Percentiles rank a stretch among this genome's conserved stretches.
phyloP scores from a whole-genome alignment of 2,888 invertebrate species.

The Xestia c-nigrum region DNA sequence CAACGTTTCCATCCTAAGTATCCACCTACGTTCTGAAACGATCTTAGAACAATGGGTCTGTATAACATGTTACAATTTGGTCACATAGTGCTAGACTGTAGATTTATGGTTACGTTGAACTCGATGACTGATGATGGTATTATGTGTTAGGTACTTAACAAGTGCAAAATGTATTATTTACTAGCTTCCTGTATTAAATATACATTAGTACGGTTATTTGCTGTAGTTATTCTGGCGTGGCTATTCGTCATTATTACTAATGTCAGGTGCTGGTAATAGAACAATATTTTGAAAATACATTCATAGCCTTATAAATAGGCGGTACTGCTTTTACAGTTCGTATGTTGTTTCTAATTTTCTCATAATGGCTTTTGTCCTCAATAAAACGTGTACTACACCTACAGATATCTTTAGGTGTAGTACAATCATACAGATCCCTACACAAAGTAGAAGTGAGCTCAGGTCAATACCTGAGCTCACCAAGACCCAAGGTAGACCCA shows the following conservation, averaged over 20 bases:
- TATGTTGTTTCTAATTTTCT: background rate
- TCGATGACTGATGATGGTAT: constrained; percentile 28
- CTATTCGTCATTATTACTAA: constrained; percentile 8
- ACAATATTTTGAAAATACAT: background rate
- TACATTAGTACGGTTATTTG: constrained; percentile 29
- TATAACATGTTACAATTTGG: constrained; percentile 24
- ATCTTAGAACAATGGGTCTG: background rate
- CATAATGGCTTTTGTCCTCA: background rate
- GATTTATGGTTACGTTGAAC: constrained; percentile 43
- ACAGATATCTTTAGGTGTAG: background rate
- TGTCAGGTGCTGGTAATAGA: background rate
- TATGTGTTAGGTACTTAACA: constrained; percentile 1
- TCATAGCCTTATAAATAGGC: background rate
- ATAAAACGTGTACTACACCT: no score
- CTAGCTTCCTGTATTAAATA: constrained; percentile 15
- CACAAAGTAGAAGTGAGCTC: background rate
- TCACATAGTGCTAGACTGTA: constrained; percentile 21
- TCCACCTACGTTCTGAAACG: constrained; percentile 11
- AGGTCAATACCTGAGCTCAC: background rate
- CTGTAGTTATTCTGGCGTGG: background rate
- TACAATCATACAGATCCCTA: background rate
- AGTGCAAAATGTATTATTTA: constrained; percentile 21
- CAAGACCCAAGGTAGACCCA: no score
- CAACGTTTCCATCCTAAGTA: background rate
- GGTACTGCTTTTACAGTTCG: background rate